These are phyloP conservation scores for Malthinus seriepunctatus DNA, from an alignment of 2,888 invertebrate species.

Conservation along the genomic window DNA sequence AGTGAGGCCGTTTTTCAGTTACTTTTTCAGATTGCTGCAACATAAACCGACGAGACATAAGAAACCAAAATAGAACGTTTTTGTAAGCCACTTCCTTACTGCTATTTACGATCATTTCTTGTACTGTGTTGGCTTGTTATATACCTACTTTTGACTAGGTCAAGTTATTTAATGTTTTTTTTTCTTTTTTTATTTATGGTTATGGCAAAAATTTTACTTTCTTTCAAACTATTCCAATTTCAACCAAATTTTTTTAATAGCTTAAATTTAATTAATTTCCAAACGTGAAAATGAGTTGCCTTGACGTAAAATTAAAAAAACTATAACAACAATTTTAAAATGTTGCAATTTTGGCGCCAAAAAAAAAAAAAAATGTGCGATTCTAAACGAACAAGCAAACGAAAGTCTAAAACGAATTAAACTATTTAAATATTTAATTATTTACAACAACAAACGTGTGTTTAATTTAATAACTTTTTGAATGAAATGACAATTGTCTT, in stretches of 20 bases:
- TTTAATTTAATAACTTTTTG: not conserved
- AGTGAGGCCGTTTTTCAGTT: constrained; percentile 39
- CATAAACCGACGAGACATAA: constrained; percentile 37
- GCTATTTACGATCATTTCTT: constrained; percentile 33
- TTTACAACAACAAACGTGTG: too few species aligned
- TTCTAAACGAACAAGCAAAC: too few species aligned
- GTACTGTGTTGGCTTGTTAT: constrained; percentile 13
- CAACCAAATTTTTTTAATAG: not conserved
- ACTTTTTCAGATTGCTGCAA: constrained; percentile 35
- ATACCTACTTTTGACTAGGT: constrained; percentile 21
- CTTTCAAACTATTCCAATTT: not conserved
- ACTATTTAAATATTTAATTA: too few species aligned
- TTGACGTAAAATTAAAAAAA: too few species aligned
- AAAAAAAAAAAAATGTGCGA: too few species aligned
- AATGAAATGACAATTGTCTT: constrained; percentile 13
- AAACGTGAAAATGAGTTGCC: too few species aligned
- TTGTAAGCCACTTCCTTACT: constrained; percentile 38
- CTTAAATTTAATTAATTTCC: not conserved
- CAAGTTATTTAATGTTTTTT: constrained; percentile 22
- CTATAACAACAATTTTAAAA: too few species aligned
- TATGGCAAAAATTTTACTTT: not conserved
- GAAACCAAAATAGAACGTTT: constrained; percentile 53
- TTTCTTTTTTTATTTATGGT: constrained; percentile 6
- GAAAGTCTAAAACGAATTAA: too few species aligned
- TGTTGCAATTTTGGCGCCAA: too few species aligned